Evolutionary conservation across 2,797 vertebrate species (phyloP).

Genomic region (Labroides dimidiatus): DNA sequence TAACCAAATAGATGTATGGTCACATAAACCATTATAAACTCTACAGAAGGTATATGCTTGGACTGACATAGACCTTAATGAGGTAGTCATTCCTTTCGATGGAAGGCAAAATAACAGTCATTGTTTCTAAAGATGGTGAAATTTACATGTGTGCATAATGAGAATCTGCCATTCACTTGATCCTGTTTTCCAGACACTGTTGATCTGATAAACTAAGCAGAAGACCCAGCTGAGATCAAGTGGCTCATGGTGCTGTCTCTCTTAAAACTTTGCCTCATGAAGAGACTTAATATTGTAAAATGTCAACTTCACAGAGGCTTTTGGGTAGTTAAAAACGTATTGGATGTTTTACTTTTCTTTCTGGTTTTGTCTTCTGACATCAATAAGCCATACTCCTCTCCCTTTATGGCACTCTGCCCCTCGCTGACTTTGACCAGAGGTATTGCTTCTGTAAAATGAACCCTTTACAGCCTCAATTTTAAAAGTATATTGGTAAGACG

Average conservation of each 20-base stretch:
- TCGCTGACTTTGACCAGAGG: constrained; percentile 2
- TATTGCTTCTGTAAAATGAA: not conserved
- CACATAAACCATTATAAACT: not conserved
- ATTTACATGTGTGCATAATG: not conserved
- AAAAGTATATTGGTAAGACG: not conserved
- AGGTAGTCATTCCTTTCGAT: not conserved
- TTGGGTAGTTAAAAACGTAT: not conserved
- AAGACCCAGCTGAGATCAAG: not conserved
- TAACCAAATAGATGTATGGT: not conserved
- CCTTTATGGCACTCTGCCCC: not conserved
- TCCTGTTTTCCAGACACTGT: not conserved
- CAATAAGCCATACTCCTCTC: constrained; percentile 4
- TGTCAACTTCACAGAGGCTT: constrained; percentile 6
- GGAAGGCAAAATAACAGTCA: not conserved
- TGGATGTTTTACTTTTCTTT: not conserved
- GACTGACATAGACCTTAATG: not conserved
- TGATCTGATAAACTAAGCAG: constrained; percentile 11
- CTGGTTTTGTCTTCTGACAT: constrained; percentile 10
- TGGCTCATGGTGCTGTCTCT: constrained; percentile 11
- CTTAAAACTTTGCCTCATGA: not conserved
- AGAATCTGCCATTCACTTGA: not conserved
- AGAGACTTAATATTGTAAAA: constrained; percentile 19
- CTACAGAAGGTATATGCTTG: not conserved
- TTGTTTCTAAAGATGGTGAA: not conserved
- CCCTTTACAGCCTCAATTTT: not conserved